Base-by-base conservation (phyloP, 2,888 invertebrate genomes). In the Oxycera nigricornis region DNA sequence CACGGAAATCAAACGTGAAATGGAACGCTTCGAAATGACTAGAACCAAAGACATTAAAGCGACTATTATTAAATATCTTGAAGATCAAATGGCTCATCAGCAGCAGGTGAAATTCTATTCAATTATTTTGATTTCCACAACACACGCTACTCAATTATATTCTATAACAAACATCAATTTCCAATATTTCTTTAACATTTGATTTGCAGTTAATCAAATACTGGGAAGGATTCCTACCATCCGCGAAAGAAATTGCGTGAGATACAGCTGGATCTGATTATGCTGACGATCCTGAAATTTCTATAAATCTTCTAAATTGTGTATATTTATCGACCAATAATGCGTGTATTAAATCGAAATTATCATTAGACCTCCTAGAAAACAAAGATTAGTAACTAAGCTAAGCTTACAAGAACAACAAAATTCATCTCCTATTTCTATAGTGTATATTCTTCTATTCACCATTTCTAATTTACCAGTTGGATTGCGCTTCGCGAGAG, bases 171-270 rank as follows among this genome's bases (percentile, higher is more conserved):
- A 4, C 9, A 55, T 22, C 9, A 24, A 7, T 52, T 24, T 52
- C 20, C 62, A 52, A 6, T 68, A 41, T 30, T 30, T 70, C 31
- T n/a, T 55, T 22, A 73, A 20, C 77, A n/a, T n/a, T n/a, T n/a
- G 76, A 76, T 62, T 86, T 84, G 55, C 89, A 96, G 93, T 87
- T 96, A 55, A 92, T 95, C 79, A 94, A 95, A 83, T 93, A 94
- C 85, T 97, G 98, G 98, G 97, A 98, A 86, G 91, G 94, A 24
- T 98, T 98, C 87, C 87, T 97, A 79, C 98, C 98, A 0, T 96
- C 97, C 85, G 97, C 97, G 24, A 94, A 94, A 83, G 93, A 95
- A 78, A 95, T 97, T 85, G 92, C 92, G 87, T 95, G 91, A 74
- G 50, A 67, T 41, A 31, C 14, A 28, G 73, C 65, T 50, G 24